Evolutionary conservation across 1,140 invertebrate species (phyloP), one percentile per base, ranked within the genome.

Genomic region (Drosophila fuyamai): DNA sequence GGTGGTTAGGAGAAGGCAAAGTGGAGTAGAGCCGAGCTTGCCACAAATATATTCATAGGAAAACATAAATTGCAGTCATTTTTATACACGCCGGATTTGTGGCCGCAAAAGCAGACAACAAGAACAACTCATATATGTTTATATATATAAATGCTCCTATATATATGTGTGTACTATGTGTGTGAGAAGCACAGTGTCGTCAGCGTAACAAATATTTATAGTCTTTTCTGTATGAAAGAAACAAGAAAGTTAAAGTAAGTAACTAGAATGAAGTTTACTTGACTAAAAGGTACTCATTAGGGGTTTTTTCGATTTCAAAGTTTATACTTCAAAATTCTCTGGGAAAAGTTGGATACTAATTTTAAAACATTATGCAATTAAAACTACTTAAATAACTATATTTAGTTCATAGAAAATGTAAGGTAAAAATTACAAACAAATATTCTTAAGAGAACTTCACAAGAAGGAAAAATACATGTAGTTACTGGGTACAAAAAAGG

Each of bases 1-100:
- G 10, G 35, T n/a, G 18, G 56, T 8, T 13, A 8, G 29, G 29
- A 4, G 51, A 12, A 48, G 54, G 41, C 48, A 27, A 73, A 63
- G 55, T 44, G 32, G 29, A 38, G 43, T 40, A 27, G 44, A 48
- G 47, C 48, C 44, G 41, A 70, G 58, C 23, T 65, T 56, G 62
- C 57, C 70, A 54, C 66, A 80, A 83, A 88, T 88, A 78, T 86
- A 90, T 83, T 90, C 82, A 90, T 75, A 83, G 86, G 86, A 90
- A 90, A 90, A 86, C 86, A 90, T 90, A 90, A 90, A 90, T 90
- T 90, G 86, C 86, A 90, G 73, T 77, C 86, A 90, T 90, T 90
- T 90, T 90, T 89, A 90, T 90, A 90, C 81, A 75, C 79, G 85
- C 85, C 76, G 85, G 85, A 90, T 85, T 90, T 85, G 79, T 85